phyloP scores from a whole-genome alignment of 1,140 invertebrate genomes.

The Drosophila prosaltans region DNA sequence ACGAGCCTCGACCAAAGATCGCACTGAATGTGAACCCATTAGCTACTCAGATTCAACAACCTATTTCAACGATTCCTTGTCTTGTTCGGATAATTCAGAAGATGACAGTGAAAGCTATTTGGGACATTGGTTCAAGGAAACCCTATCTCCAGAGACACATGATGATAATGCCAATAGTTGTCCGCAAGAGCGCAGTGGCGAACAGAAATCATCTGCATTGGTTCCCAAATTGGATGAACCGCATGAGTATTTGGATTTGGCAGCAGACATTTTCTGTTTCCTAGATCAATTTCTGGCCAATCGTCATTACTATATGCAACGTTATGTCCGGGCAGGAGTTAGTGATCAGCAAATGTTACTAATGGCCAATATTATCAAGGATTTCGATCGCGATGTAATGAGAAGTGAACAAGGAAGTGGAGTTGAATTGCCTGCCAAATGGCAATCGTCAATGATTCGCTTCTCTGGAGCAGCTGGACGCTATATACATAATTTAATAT shows the following conservation, averaged over 20 bases:
- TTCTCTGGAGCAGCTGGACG: constrained; percentile 81
- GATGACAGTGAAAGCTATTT: constrained; percentile 94
- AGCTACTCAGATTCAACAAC: constrained; percentile 95
- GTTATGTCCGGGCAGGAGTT: constrained; percentile 86
- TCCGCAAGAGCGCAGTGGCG: constrained; percentile 83
- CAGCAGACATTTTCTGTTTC: constrained; percentile 79
- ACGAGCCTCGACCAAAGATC: constrained; percentile 89
- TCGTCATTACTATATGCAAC: constrained; percentile 83
- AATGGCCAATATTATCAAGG: constrained; percentile 91
- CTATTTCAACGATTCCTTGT: constrained; percentile 95
- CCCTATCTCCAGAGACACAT: constrained; percentile 89
- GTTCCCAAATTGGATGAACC: constrained; percentile 96
- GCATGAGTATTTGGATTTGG: constrained; percentile 85
- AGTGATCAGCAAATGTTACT: constrained; percentile 91
- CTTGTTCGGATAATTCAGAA: constrained; percentile 94
- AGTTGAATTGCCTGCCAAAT: constrained; percentile 52
- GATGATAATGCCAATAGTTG: constrained; percentile 85
- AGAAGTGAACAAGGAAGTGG: constrained; percentile 47
- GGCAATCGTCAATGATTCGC: constrained; percentile 80
- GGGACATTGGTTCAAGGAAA: constrained; percentile 96
- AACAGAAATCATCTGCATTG: constrained; percentile 83
- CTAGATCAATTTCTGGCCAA: constrained; percentile 80
- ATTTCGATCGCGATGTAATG: constrained; percentile 89
- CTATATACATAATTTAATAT: constrained; percentile 87
- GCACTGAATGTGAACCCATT: constrained; percentile 90